Evolutionary conservation across 2,113 vertebrate genomes (phyloP), one percentile per base, ranked within the genome.

Genomic region (Patagioenas fasciata): DNA sequence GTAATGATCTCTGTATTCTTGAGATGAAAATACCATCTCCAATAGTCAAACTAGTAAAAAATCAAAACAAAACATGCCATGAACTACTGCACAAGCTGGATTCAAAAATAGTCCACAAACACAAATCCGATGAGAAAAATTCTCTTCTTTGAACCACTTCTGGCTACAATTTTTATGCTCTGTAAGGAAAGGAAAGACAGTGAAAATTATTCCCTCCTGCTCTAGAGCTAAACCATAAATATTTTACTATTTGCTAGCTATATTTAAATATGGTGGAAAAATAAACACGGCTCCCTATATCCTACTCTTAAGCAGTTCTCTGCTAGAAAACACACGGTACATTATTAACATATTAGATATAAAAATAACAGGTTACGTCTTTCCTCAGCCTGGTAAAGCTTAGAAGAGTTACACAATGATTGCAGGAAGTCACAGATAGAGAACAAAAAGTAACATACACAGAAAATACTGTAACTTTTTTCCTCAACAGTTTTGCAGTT

Each of bases 201-300:
- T 44, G 61, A 85, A 92, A 83, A 92, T 81, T 60, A 74, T 38
- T 86, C 61, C 42, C 12, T 91, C 61, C 65, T 71, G 38, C 81
- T 79, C 61, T 78, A 56, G 26, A 89, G 65, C 44, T 86, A 95
- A 93, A 64, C 77, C 72, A 93, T 88, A 91, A 91, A 87, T 92
- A 86, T 89, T 92, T 92, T 67, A 26, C n/a, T 67, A 71, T 71
- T 95, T 88, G 25, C 34, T 58, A 84, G 56, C 56, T 88, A 84
- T 74, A 92, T 88, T 92, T 91, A 95, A 96, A 89, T 60, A 78
- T 8, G 40, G 21, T 3, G 11, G 51, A 60, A 64, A 81, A 84
- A 80, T 53, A 44, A 47, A 32, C 19, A 38, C 6, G 7, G 18
- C 26, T 86, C 40, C 34, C 77, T 65, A 72, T 54, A 69, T 83